These are phyloP conservation scores for Rhagoletis zephyria DNA, from an alignment of 1,140 invertebrate genomes.

Conservation along the genomic window DNA sequence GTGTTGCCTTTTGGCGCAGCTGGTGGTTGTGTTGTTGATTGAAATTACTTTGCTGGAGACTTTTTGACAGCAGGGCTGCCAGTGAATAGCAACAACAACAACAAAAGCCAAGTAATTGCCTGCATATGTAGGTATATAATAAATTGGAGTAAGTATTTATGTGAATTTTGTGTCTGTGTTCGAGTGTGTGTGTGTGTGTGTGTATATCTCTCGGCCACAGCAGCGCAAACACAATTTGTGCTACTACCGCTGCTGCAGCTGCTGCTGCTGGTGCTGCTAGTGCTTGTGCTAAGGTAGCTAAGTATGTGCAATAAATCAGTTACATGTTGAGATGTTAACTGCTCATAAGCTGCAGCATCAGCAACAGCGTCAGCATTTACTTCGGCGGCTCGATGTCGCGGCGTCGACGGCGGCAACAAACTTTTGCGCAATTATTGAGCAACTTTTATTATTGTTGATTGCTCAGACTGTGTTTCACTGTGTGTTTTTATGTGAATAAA, in stretches of 20 bases:
- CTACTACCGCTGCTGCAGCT: not conserved
- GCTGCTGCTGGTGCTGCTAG: not conserved
- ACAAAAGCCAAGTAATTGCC: not conserved
- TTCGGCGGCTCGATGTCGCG: not conserved
- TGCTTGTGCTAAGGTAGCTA: no score
- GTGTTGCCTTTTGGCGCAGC: conserved; percentile 37
- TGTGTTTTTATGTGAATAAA: no score
- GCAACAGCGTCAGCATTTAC: no score
- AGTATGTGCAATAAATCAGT: no score
- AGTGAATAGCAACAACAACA: not conserved
- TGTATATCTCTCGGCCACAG: no score
- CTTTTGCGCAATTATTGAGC: conserved; percentile 31
- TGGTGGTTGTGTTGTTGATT: conserved; percentile 42
- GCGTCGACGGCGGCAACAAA: conserved; percentile 21
- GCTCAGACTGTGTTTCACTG: conserved; percentile 8
- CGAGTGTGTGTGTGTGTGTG: no score
- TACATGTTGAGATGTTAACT: no score
- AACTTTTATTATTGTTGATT: conserved; percentile 45
- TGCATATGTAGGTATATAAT: not conserved
- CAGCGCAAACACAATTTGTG: not conserved
- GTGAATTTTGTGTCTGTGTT: no score
- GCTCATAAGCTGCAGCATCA: no score
- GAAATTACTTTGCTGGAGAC: conserved; percentile 21
- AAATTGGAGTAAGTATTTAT: not conserved
- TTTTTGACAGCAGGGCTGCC: conserved; percentile 18